Conservation (phyloP, 2,888 invertebrate species). For the Apomyelois bistriatella region DNA sequence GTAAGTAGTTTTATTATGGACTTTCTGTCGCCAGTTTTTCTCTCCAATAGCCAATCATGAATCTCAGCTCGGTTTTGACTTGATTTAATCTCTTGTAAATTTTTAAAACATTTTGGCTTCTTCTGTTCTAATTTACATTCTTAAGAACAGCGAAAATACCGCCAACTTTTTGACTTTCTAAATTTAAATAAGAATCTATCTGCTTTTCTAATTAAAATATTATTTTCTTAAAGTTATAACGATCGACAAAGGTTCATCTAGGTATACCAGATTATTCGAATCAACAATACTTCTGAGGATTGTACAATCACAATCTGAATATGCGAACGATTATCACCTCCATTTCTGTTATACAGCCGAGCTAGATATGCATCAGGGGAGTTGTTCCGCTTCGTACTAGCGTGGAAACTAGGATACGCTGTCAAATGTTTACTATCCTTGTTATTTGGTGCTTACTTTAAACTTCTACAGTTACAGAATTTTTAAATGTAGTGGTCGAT, state of each 20-base stretch:
- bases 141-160: no score
- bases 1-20: no score
- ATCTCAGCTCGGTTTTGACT: no score
- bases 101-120: no score
- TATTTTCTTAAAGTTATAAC: not conserved
- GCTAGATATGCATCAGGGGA: slow-evolving; percentile 20
- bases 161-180: no score
- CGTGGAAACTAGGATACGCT: not conserved
- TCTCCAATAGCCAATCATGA: no score
- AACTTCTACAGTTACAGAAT: not conserved
- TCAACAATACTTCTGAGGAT: slow-evolving; percentile 13
- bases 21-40: no score
- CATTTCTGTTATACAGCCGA: slow-evolving; percentile 13
- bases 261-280: not conserved
- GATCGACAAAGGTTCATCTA: not conserved
- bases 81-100: no score
- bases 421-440: not conserved
- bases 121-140: no score
- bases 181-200: no score
- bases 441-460: not conserved
- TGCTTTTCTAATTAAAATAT: no score
- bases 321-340: slow-evolving; percentile 48
- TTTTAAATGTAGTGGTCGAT: no score
- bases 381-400: slow-evolving; percentile 38
- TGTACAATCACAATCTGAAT: slow-evolving; percentile 52